Evolutionary conservation across 2,113 vertebrate genomes (phyloP).

Genomic region (Oncorhynchus gorbuscha): DNA sequence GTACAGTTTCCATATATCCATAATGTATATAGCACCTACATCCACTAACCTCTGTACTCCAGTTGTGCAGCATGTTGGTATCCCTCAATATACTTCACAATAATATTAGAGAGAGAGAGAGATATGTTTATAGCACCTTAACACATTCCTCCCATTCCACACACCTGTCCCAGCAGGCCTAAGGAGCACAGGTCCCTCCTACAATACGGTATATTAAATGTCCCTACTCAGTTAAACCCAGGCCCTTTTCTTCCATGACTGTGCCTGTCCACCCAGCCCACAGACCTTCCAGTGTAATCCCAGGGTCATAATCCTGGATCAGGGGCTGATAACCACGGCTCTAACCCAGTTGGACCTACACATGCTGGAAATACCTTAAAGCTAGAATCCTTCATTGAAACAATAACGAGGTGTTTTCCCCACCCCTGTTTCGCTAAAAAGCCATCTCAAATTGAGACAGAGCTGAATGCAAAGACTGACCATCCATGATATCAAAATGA

Average conservation of each 20-base stretch:
- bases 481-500: no score
- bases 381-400: no score
- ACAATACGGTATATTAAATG: not conserved
- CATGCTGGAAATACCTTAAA: not conserved
- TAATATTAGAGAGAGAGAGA: not conserved
- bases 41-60: not conserved
- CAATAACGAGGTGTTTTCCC: no score
- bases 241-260: constrained; percentile 4
- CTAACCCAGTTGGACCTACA: not conserved
- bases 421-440: no score
- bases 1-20: not conserved
- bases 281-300: not conserved
- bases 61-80: no score
- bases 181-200: constrained; percentile 9
- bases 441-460: no score
- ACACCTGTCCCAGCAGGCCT: constrained; percentile 60
- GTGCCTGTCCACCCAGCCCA: not conserved
- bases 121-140: constrained; percentile 1
- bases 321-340: not conserved
- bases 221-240: not conserved
- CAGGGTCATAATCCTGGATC: not conserved
- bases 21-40: not conserved
- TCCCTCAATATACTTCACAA: no score
- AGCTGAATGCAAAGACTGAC: no score
- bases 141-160: constrained; percentile 65